Percentiles rank a stretch among this genome's conserved stretches.
Evolutionary conservation across 2,888 invertebrate genomes (phyloP).

Genomic region (Epirrhoe alternata): DNA sequence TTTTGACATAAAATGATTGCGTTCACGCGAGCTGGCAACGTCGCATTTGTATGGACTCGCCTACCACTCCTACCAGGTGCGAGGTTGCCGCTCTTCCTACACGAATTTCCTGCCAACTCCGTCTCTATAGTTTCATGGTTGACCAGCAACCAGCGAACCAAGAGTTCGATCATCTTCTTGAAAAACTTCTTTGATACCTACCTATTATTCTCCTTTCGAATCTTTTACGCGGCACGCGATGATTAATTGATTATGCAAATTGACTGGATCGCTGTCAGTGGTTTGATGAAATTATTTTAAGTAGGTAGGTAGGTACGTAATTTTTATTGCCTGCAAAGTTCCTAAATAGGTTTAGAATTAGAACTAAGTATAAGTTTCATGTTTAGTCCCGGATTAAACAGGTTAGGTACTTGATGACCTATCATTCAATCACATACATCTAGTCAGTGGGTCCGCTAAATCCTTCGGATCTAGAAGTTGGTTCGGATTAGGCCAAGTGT

Average conservation of each 20-base stretch:
- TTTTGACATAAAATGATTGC: slow-evolving; percentile 24
- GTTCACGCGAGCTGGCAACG: slow-evolving; percentile 42
- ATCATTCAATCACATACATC: not conserved
- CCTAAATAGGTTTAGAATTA: not conserved
- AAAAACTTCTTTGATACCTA: not conserved
- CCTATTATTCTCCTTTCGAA: not conserved
- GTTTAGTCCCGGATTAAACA: too few species aligned
- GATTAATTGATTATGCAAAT: not conserved
- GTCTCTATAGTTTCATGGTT: slow-evolving; percentile 18
- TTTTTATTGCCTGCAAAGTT: too few species aligned
- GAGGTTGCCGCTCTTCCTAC: slow-evolving; percentile 46
- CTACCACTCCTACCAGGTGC: slow-evolving; percentile 28
- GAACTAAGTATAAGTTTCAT: too few species aligned
- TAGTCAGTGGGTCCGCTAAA: not conserved
- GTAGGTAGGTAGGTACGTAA: not conserved
- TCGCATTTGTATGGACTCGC: slow-evolving; percentile 27
- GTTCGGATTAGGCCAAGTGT: slow-evolving; percentile 16
- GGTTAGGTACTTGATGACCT: too few species aligned
- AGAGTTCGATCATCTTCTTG: slow-evolving; percentile 20
- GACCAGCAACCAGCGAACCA: slow-evolving; percentile 9
- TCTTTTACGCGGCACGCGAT: not conserved
- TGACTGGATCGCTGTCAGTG: too few species aligned
- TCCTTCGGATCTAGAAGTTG: slow-evolving; percentile 12
- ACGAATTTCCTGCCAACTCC: slow-evolving; percentile 36
- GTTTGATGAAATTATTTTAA: not conserved